These are phyloP conservation scores for Lucifuga dentata DNA, from an alignment of 2,113 vertebrate species.

Conservation along the genomic window DNA sequence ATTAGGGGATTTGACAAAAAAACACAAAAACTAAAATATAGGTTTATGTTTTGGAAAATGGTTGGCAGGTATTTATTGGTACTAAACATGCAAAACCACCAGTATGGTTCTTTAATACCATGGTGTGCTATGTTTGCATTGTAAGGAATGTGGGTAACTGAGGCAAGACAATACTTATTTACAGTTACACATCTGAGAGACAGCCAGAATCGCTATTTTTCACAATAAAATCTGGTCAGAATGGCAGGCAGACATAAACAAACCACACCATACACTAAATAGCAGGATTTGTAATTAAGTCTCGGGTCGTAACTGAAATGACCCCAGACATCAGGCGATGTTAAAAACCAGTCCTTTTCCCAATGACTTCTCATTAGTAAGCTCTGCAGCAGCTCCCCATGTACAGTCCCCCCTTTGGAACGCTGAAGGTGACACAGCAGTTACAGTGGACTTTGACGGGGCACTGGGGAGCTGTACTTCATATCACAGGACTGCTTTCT, in stretches of 20 bases:
- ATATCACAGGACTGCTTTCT: constrained; percentile 78
- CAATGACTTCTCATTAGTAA: constrained; percentile 77
- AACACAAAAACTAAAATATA: no score
- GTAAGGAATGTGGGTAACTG: constrained; percentile 34
- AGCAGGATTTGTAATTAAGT: constrained; percentile 74
- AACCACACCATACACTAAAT: constrained; percentile 36
- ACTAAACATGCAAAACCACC: no score
- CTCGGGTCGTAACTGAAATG: constrained; percentile 58
- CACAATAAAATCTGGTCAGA: constrained; percentile 14
- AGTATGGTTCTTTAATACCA: no score
- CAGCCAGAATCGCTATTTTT: constrained; percentile 28
- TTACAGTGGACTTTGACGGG: constrained; percentile 79
- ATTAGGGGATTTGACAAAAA: no score
- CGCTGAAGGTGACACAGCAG: constrained; percentile 82
- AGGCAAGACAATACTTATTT: constrained; percentile 46
- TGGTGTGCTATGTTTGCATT: constrained; percentile 44
- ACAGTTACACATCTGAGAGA: constrained; percentile 40
- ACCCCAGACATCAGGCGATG: constrained; percentile 55
- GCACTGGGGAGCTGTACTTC: constrained; percentile 79
- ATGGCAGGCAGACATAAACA: constrained; percentile 5
- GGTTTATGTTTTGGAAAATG: no score
- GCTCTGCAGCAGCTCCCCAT: constrained; percentile 64
- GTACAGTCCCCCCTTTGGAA: constrained; percentile 61
- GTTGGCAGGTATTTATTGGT: no score
- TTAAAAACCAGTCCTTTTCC: constrained; percentile 62